Base-by-base conservation (phyloP, 2,113 vertebrate species). In the Trematomus loennbergii region DNA sequence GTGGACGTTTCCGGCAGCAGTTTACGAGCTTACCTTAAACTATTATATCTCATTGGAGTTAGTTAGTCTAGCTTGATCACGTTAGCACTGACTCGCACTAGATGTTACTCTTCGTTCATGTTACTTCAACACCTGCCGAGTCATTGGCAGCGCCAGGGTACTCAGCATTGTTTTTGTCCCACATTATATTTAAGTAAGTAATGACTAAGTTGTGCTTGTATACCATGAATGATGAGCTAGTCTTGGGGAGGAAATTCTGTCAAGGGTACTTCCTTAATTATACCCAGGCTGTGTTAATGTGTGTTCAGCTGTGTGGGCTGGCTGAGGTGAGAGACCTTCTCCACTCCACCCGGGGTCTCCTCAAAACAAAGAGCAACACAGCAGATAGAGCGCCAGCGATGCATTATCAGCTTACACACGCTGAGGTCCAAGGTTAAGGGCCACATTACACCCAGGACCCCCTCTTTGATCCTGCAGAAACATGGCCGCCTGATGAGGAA, bases 271-370 rank as follows among this genome's bases (percentile, higher is more conserved):
- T 67, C 80, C 74, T 81, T 94, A 94, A 94, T 93, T 86, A 75
- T 80, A 88, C 82, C 84, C 92, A 92, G 88, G 68, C 72, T 59
- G 67, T n/a, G 68, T 46, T 85, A 72, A 20, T 94, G 93, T 94
- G 89, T 93, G 87, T 90, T 94, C 91, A 94, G 93, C 92, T 95
- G 93, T 70, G 89, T 77, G 85, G 72, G 74, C 85, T 16, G 67
- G 72, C 75, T 73, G 87, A 91, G 82, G 89, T 82, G 90, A 87
- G 73, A 83, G 89, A 91, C 86, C 87, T 75, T 82, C 82, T 67
- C 78, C 58, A 1, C 80, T 79, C 87, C 86, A 72, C 86, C 66
- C 88, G 18, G 82, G 83, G 72, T 87, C 80, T 78, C 85, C 83
- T 87, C 73, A 87, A 90, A 91, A 91, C 85, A 90, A 81, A 83